A percentile compares a stretch with the other conserved stretches of the same genome.
Conservation (phyloP, 2,113 vertebrate species). For the Scomber colias region DNA sequence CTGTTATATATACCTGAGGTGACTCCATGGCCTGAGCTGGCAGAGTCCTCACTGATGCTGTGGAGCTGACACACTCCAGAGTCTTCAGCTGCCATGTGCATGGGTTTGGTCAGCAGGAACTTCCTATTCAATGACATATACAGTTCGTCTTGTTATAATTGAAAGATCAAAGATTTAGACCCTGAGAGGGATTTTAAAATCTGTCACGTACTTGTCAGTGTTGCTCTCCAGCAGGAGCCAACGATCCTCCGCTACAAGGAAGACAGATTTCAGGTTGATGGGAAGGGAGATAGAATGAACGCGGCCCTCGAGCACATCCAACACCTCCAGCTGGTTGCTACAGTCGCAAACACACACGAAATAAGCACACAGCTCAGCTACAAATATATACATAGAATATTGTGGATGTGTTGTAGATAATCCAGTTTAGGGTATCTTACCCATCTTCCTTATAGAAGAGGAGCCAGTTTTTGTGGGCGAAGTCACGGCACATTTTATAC, state of each 20-base stretch:
- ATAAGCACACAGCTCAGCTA: neutral
- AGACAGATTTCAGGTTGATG: conserved; percentile 89
- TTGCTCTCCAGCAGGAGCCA: conserved; percentile 93
- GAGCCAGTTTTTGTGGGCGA: conserved; percentile 98
- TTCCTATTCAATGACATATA: conserved; percentile 85
- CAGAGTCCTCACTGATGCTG: conserved; percentile 87
- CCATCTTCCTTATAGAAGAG: conserved; percentile 93
- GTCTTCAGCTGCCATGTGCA: conserved; percentile 87
- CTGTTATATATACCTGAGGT: conserved; percentile 82
- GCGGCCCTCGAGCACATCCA: conserved; percentile 93
- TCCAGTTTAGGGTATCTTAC: conserved; percentile 77
- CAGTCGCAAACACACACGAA: conserved; percentile 33
- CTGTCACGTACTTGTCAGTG: conserved; percentile 86
- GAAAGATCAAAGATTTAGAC: neutral
- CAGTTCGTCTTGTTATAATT: fast-evolving
- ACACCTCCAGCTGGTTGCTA: conserved; percentile 90
- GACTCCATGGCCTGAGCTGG: conserved; percentile 87
- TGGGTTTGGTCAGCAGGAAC: conserved; percentile 93
- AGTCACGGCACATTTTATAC: conserved; percentile 94
- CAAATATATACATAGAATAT: neutral
- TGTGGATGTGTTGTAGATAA: neutral
- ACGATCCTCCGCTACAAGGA: conserved; percentile 93
- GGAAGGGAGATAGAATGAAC: conserved; percentile 93
- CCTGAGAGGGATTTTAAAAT: neutral
- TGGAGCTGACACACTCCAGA: conserved; percentile 91